Percentiles rank a stretch among this genome's conserved stretches.
phyloP scores from a whole-genome alignment of 2,888 invertebrate genomes.

The Tetrapedia diversipes region DNA sequence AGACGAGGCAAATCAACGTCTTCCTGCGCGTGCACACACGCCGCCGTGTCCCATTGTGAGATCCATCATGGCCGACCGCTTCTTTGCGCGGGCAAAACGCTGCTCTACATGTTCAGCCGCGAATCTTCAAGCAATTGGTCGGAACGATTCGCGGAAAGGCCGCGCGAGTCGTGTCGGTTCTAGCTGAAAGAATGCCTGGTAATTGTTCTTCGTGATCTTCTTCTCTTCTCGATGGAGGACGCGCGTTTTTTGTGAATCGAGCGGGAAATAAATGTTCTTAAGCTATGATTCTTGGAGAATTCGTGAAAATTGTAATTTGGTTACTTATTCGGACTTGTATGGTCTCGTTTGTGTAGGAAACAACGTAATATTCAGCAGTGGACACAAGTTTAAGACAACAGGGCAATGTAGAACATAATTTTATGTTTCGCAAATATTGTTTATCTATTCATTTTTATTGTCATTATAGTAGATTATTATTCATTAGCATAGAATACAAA shows the following conservation, averaged over 20 bases:
- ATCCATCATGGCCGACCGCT: conserved; percentile 4
- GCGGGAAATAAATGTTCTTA: not conserved
- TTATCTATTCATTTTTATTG: too few relatives aligned
- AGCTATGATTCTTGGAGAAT: not conserved
- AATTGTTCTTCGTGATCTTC: conserved; percentile 2
- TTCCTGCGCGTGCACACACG: conserved; percentile 41
- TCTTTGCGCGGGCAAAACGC: conserved; percentile 10
- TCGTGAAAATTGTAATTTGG: too few relatives aligned
- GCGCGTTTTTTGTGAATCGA: not conserved
- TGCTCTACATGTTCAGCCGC: conserved; percentile 40
- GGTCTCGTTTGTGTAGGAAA: too few relatives aligned
- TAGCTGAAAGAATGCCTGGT: conserved; percentile 31
- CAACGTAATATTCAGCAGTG: too few relatives aligned
- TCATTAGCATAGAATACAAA: too few relatives aligned
- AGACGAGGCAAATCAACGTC: conserved; percentile 54
- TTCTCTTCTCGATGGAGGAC: not conserved
- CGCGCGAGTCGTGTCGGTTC: not conserved
- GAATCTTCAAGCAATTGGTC: conserved; percentile 36
- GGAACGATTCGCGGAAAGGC: conserved; percentile 29
- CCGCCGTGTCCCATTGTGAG: conserved; percentile 23
- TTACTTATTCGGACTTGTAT: too few relatives aligned
- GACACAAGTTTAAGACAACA: too few relatives aligned
- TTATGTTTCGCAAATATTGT: too few relatives aligned
- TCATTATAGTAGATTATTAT: too few relatives aligned
- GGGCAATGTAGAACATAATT: too few relatives aligned